Conservation (phyloP, 2,888 invertebrate genomes). For the Nephrotoma flavescens region DNA sequence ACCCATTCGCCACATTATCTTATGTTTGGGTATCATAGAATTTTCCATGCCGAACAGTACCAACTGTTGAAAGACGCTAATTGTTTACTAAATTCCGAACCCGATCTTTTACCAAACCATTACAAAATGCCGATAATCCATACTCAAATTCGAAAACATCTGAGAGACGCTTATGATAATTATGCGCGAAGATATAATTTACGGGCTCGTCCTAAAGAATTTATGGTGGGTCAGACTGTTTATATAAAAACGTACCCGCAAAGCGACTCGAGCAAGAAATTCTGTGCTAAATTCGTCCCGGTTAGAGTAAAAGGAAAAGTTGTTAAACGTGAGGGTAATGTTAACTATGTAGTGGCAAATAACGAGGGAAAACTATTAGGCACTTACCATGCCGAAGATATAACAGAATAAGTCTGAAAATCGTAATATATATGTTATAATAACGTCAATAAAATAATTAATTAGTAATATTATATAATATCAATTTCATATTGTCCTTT, state of each 20-base stretch:
- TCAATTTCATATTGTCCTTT: neutral
- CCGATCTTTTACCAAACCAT: neutral
- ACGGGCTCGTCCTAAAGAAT: neutral
- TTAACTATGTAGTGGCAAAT: neutral
- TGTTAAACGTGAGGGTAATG: neutral
- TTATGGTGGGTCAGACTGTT: neutral
- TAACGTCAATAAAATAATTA: too few relatives aligned
- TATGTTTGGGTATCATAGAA: slow-evolving; percentile 14
- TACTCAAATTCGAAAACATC: neutral
- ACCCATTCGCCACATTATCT: slow-evolving; percentile 15
- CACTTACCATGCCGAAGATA: neutral
- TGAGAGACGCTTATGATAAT: neutral
- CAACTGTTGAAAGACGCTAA: neutral
- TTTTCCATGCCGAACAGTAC: slow-evolving; percentile 1
- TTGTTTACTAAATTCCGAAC: neutral
- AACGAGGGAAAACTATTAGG: neutral
- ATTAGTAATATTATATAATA: too few relatives aligned
- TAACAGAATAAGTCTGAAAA: neutral
- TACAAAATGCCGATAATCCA: neutral
- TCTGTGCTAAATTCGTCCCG: neutral
- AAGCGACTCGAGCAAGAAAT: neutral
- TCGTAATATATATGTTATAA: too few relatives aligned
- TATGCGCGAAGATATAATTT: neutral
- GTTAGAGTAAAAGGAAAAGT: neutral
- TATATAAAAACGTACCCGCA: neutral